Evolutionary conservation across 1,140 invertebrate species (phyloP).

Genomic region (Lucilia cuprina): DNA sequence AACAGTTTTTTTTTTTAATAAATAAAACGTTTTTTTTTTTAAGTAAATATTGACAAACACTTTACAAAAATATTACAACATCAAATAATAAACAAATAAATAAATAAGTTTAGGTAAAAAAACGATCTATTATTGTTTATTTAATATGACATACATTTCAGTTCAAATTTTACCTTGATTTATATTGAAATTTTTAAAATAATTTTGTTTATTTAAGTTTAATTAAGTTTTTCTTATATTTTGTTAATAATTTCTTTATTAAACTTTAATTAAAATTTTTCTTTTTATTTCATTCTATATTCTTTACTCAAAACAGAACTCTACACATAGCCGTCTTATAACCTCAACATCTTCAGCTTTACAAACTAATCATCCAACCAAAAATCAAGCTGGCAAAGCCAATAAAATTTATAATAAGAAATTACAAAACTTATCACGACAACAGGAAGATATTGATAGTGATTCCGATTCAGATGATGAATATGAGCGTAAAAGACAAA

Average conservation of each 20-base stretch:
- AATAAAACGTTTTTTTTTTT: too few species aligned
- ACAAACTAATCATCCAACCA: slow-evolving; percentile 6
- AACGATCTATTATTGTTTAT: too few species aligned
- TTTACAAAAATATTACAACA: background rate
- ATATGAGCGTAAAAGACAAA: slow-evolving; percentile 61
- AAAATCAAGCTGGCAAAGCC: slow-evolving; percentile 33
- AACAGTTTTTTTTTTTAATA: background rate
- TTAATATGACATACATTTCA: too few species aligned
- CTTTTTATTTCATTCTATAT: background rate
- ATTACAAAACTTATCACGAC: slow-evolving; percentile 42
- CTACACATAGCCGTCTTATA: background rate
- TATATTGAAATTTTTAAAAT: too few species aligned
- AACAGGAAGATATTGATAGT: slow-evolving; percentile 65
- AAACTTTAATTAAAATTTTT: background rate
- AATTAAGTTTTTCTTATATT: background rate
- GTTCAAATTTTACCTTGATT: too few species aligned
- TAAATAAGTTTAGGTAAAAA: background rate
- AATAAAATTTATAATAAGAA: slow-evolving; percentile 56
- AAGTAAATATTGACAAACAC: too few species aligned
- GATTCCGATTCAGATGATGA: slow-evolving; percentile 70
- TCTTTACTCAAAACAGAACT: background rate
- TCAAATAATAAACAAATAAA: background rate
- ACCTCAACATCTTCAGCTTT: background rate
- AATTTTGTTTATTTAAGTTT: background rate
- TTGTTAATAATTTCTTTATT: background rate